These are phyloP conservation scores for Brachylomia viminalis DNA, from an alignment of 2,888 invertebrate species.

Conservation along the genomic window DNA sequence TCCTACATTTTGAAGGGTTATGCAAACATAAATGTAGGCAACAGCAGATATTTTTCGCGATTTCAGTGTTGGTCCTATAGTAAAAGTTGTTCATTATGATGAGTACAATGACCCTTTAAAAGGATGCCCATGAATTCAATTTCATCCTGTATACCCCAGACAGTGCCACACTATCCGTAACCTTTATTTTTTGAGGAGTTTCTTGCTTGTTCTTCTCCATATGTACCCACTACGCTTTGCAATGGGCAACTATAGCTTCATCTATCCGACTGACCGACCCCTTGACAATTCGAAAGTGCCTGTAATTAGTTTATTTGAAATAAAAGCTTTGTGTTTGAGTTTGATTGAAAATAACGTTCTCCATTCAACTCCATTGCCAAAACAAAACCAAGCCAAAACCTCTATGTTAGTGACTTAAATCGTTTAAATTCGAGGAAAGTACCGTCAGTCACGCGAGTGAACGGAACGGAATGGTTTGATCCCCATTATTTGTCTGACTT, in stretches of 20 bases:
- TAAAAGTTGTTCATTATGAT: too few relatives aligned
- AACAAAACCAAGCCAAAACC: too few relatives aligned
- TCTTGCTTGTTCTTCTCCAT: neutral
- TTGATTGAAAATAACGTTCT: neutral
- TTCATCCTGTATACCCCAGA: neutral
- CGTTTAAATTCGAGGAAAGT: conserved; percentile 25
- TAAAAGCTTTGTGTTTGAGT: neutral
- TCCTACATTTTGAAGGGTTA: too few relatives aligned
- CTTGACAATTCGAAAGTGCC: neutral
- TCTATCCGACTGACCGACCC: neutral
- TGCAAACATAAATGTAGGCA: too few relatives aligned
- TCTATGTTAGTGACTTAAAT: conserved; percentile 18
- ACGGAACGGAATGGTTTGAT: conserved; percentile 37
- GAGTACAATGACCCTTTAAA: too few relatives aligned
- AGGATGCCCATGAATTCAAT: too few relatives aligned
- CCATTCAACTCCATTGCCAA: conserved; percentile 20
- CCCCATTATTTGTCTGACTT: conserved; percentile 31
- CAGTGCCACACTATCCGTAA: neutral
- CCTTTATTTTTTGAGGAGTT: neutral
- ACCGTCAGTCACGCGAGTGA: conserved; percentile 54
- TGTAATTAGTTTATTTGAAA: neutral
- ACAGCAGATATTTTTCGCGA: too few relatives aligned
- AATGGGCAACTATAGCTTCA: neutral
- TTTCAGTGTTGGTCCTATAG: too few relatives aligned
- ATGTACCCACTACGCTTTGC: neutral